Base-by-base conservation (phyloP, 2,888 invertebrate species). In the Busseola fusca region DNA sequence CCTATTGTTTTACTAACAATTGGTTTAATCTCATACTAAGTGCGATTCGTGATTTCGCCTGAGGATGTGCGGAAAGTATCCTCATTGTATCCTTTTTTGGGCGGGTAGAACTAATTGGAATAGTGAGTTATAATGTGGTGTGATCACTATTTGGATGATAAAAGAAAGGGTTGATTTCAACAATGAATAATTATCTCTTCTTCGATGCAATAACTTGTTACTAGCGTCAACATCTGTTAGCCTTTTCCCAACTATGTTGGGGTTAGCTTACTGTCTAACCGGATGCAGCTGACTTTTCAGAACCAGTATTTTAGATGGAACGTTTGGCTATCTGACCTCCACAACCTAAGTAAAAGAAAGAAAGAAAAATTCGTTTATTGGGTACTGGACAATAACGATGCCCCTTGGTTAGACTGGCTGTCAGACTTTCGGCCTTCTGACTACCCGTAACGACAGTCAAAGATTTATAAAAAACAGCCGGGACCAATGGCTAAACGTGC, bases 41-140 rank as follows among this genome's bases (percentile, higher is more conserved):
- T 84, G 84, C 84, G 70, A 82, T 82, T 67, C 70, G 71, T 84
- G 80, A 83, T 84, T 76, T 63, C 2, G 73, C 84, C 83, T 9
- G 62, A 37, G 76, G 83, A 45, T 50, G 30, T 78, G 50, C 52
- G 58, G n/a, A 34, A 67, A 80, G 79, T 63, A 69, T 54, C 40
- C 34, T 52, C 34, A 68, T 65, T 68, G 57, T 56, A 14, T 25
- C 34, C 25, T 34, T 12, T 71, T 67, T 58, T 34, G 60, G 65
- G 25, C 50, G 57, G 34, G 54, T 21, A 25, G 59, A 57, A 52
- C 69, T 69, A 69, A 76, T 75, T 68, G 67, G 57, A 45, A 25
- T 48, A n/a, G 34, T 48, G 57, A 65, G 21, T 58, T 72, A 14
- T 65, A 16, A 52, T 30, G 14, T 40, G 18, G 27, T 16, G 57